Percentiles rank a stretch among this genome's conserved stretches.
These are phyloP conservation scores for Rhagoletis pomonella DNA, from an alignment of 1,140 invertebrate genomes.

Conservation along the genomic window DNA sequence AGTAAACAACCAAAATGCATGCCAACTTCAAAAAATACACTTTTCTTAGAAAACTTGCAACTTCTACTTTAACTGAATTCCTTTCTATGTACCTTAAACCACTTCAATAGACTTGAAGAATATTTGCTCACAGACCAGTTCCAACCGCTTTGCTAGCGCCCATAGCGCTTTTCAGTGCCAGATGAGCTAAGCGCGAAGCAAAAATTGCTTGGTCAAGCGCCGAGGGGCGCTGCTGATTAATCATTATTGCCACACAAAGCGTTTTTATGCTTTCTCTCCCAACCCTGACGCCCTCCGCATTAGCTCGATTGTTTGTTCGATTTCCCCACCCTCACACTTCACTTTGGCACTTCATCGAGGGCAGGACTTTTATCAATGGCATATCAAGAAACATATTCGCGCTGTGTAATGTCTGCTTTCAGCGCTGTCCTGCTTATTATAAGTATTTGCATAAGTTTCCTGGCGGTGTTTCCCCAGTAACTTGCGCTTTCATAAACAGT, in stretches of 20 bases:
- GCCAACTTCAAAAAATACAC: not conserved
- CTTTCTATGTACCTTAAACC: not conserved
- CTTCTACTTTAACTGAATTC: not conserved
- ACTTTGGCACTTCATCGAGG: no score
- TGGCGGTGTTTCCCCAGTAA: no score
- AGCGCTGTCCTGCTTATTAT: no score
- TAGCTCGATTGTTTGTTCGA: no score
- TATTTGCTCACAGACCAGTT: not conserved
- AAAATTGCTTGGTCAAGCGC: not conserved
- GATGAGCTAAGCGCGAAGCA: not conserved
- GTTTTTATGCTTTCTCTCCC: not conserved
- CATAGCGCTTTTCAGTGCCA: not conserved
- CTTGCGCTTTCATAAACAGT: no score
- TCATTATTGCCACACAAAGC: not conserved
- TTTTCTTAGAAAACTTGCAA: not conserved
- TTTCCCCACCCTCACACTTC: no score
- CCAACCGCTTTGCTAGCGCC: not conserved
- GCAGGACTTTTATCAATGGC: no score
- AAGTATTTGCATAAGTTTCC: no score
- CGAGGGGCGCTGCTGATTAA: not conserved
- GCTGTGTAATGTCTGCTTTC: no score
- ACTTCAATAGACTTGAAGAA: not conserved
- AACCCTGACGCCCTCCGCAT: no score
- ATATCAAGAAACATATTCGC: no score
- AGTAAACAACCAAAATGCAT: no score